Base-by-base conservation (phyloP, 1,140 invertebrate genomes). In the Uloborus diversus region DNA sequence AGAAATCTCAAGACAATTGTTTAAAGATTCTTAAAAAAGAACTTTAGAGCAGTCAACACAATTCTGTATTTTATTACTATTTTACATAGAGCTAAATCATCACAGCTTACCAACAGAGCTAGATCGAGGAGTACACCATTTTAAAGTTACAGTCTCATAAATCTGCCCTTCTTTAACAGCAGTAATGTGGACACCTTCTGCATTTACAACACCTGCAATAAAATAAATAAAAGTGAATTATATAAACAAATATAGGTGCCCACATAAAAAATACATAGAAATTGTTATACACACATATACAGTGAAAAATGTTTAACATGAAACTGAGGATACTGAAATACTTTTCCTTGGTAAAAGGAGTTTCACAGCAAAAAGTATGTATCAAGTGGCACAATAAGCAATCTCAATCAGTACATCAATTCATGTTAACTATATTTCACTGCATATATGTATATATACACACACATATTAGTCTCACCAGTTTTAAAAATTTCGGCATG, bases 111-210 rank as follows among this genome's bases (percentile, higher is more conserved):
- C 93, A 83, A 92, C 93, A 68, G 92, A 92, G 37, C 93, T 88
- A 17, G 87, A 93, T 42, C 96, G 90, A 0, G 96, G 96, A 11
- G 96, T 98, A 86, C 96, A 97, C 96, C 96, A 99, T 83, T 97
- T 96, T 5, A 98, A 88, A 1, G 95, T 96, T 0, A 97, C 92
- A 0, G 92, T 93, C 80, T 92, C 90, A 64, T 92, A 92, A 20
- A 91, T 91, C 83, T 89, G 87, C 37, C 91, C 91, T 85, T 93
- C 91, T 83, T 92, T 90, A 4, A 87, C 86, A 23, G 80, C 65
- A 81, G 82, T 75, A 84, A 84, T 66, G 85, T 83, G 49, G 85
- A 79, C 65, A n/a, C 86, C 86, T 71, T 88, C 86, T 1, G 89
- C 87, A 75, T 82, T 83, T 17, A 82, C 82, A 28, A 85, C 82